phyloP scores from a whole-genome alignment of 2,797 vertebrate genomes.

The Melanotaenia trifasciata region DNA sequence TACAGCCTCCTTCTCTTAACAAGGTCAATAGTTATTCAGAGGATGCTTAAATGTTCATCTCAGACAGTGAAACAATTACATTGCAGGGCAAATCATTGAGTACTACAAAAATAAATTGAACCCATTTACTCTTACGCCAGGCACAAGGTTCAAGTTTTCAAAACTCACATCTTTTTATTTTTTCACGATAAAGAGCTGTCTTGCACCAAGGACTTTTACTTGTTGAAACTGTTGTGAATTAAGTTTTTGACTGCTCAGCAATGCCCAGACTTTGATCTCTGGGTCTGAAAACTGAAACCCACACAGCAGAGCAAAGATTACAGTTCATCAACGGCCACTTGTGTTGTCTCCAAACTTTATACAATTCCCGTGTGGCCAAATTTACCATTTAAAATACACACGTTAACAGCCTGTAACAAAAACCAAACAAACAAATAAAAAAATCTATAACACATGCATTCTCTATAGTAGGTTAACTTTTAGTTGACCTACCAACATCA shows the following conservation, averaged over 20 bases:
- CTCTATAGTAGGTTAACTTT: not conserved
- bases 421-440: too few species aligned
- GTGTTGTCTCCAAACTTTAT: not conserved
- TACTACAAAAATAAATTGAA: not conserved
- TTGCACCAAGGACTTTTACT: not conserved
- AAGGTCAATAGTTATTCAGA: not conserved
- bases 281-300: not conserved
- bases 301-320: not conserved
- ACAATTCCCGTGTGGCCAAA: not conserved
- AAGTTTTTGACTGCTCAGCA: not conserved
- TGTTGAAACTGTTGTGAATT: not conserved
- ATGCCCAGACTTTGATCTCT: not conserved
- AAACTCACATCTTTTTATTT: not conserved
- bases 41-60: not conserved
- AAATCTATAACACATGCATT: not conserved
- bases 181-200: not conserved
- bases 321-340: not conserved
- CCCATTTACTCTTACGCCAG: not conserved
- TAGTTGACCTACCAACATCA: not conserved
- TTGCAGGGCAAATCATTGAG: not conserved
- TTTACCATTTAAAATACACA: not conserved
- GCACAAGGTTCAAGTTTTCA: too few species aligned
- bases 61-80: not conserved
- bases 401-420: not conserved
- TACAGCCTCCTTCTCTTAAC: conserved; percentile 64